Conservation (phyloP, 2,888 invertebrate species). For the Lysandra bellargus region DNA sequence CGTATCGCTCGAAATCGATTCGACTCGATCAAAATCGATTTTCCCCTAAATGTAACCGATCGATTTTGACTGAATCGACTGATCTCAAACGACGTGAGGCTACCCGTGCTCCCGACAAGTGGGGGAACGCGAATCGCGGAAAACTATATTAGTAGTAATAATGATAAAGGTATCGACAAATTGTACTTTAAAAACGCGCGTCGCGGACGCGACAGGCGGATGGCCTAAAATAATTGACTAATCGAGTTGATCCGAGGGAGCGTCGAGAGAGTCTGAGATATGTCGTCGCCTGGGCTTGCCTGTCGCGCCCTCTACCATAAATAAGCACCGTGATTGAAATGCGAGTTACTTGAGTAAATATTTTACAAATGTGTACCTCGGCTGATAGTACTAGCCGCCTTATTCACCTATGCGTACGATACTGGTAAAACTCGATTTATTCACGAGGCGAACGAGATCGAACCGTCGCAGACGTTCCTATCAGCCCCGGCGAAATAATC, state of each 20-base stretch:
- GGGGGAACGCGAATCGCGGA: conserved; percentile 53
- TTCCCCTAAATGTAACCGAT: not conserved
- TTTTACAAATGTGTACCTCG: conserved; percentile 39
- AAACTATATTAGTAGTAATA: conserved; percentile 52
- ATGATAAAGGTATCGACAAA: conserved; percentile 56
- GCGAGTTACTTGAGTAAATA: conserved; percentile 60
- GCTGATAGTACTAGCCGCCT: conserved; percentile 9
- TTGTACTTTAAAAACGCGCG: conserved; percentile 64
- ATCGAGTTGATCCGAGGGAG: conserved; percentile 34
- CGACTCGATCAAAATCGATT: conserved; percentile 16
- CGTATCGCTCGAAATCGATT: not conserved
- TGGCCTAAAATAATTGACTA: conserved; percentile 44
- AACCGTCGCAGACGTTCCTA: conserved; percentile 31
- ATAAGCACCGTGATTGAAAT: conserved; percentile 66
- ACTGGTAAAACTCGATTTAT: not conserved
- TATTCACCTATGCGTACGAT: not conserved
- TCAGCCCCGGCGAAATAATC: conserved; percentile 38
- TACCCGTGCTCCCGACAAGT: conserved; percentile 27
- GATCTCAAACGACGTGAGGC: conserved; percentile 32
- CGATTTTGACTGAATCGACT: conserved; percentile 19
- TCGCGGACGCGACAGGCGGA: conserved; percentile 46
- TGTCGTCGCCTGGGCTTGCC: conserved; percentile 35
- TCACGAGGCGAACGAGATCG: conserved; percentile 40
- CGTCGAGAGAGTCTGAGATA: conserved; percentile 26
- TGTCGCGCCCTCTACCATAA: conserved; percentile 44